These are phyloP conservation scores for Caenorhabditis sulstoni DNA, from an alignment of 2,888 invertebrate genomes.

Conservation along the genomic window DNA sequence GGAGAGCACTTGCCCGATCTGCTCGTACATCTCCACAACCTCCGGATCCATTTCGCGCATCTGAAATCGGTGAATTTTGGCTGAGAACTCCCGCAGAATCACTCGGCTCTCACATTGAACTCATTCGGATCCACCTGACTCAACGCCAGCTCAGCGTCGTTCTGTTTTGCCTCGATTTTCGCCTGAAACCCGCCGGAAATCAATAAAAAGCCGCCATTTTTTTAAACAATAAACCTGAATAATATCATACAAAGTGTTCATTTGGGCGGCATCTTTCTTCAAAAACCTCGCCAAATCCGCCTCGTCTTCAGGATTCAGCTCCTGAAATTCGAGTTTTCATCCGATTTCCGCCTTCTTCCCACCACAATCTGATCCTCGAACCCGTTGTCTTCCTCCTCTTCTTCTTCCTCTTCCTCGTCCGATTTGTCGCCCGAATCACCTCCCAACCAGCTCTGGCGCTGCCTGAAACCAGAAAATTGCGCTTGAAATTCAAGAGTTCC, in stretches of 20 bases:
- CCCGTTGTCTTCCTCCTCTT: constrained; percentile 61
- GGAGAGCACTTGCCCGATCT: constrained; percentile 89
- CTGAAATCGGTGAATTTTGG: constrained; percentile 40
- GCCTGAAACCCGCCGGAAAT: constrained; percentile 84
- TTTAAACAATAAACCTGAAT: constrained; percentile 84
- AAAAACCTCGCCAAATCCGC: constrained; percentile 91
- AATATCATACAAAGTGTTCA: constrained; percentile 90
- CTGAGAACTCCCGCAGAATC: background rate
- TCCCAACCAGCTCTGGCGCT: constrained; percentile 68
- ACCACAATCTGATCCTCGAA: constrained; percentile 69
- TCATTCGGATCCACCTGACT: constrained; percentile 66
- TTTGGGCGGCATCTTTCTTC: constrained; percentile 84
- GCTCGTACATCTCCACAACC: constrained; percentile 90
- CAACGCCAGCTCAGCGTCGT: constrained; percentile 65
- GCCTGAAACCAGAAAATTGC: constrained; percentile 48
- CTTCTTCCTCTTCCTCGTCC: constrained; percentile 63
- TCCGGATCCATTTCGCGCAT: constrained; percentile 86
- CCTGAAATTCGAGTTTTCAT: constrained; percentile 41
- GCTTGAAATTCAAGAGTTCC: background rate
- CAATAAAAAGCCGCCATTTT: background rate
- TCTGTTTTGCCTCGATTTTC: constrained; percentile 67
- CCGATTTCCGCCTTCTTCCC: constrained; percentile 41
- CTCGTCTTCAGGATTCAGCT: constrained; percentile 83
- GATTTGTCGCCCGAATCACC: constrained; percentile 38
- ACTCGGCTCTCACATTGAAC: constrained; percentile 55